Conservation (phyloP, 1,140 invertebrate species). For the Bombus consobrinus region DNA sequence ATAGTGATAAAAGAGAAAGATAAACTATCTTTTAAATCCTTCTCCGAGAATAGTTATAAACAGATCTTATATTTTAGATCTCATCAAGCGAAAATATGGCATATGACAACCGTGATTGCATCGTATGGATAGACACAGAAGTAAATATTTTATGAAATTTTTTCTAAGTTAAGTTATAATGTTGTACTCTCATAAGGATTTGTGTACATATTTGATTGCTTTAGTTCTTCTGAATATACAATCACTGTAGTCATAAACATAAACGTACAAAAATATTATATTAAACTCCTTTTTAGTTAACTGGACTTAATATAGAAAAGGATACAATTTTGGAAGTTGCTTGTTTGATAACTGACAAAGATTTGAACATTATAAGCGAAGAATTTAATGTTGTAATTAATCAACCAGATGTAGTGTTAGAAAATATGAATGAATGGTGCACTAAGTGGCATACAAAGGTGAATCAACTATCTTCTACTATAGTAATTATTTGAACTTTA, state of each 20-base stretch:
- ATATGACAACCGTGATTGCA: conserved; percentile 28
- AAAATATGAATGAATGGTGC: conserved; percentile 94
- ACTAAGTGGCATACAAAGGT: conserved; percentile 89
- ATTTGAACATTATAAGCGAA: conserved; percentile 91
- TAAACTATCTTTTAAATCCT: background rate
- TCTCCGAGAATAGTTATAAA: background rate
- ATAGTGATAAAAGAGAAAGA: too few species aligned
- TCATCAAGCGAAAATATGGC: background rate
- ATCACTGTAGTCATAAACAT: background rate
- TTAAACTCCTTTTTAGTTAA: conserved; percentile 69
- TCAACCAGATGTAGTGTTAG: conserved; percentile 88
- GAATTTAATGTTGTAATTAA: conserved; percentile 92
- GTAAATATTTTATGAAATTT: conserved; percentile 56
- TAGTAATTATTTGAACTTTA: background rate
- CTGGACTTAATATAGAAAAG: conserved; percentile 88
- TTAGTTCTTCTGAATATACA: background rate
- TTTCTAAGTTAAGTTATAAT: background rate
- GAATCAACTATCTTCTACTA: conserved; percentile 52
- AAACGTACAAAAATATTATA: background rate
- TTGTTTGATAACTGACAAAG: conserved; percentile 92
- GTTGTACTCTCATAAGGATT: background rate
- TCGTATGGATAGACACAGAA: conserved; percentile 77
- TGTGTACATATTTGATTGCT: background rate
- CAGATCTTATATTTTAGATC: background rate
- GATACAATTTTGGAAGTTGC: conserved; percentile 95